These are phyloP conservation scores for Eulemur coronatus DNA, from an alignment of 2,797 vertebrate genomes.

Conservation along the genomic window DNA sequence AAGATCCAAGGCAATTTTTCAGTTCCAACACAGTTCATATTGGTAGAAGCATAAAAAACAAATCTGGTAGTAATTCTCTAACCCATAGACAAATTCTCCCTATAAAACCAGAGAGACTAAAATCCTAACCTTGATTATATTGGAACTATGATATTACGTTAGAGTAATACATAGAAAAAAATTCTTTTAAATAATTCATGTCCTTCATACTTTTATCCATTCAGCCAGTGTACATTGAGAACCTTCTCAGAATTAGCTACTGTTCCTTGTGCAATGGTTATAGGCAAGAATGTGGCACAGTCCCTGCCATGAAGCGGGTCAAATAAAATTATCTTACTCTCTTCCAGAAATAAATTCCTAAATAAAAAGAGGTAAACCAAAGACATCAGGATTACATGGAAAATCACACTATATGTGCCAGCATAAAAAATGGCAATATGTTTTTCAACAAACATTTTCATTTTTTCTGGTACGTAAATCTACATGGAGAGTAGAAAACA, in stretches of 20 bases:
- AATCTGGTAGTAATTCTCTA: neutral
- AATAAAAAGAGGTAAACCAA: neutral
- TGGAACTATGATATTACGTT: neutral
- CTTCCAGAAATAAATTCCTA: slow-evolving; percentile 10
- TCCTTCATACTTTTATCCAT: neutral
- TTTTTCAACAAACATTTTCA: neutral
- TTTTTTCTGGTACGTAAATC: neutral
- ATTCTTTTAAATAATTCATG: neutral
- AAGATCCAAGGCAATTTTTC: neutral
- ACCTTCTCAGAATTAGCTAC: neutral
- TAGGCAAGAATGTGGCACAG: neutral
- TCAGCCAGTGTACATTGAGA: neutral
- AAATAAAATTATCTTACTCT: neutral
- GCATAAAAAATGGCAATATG: neutral
- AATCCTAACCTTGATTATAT: neutral
- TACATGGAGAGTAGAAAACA: neutral
- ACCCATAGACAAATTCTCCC: neutral
- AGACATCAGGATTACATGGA: neutral
- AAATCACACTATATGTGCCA: neutral
- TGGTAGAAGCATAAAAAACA: neutral
- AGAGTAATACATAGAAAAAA: neutral
- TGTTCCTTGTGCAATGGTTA: accelerated
- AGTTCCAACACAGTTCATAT: neutral
- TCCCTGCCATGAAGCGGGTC: neutral
- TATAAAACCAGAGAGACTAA: neutral